A percentile compares a stretch with the other conserved stretches of the same genome.
Evolutionary conservation across 2,797 vertebrate species (phyloP).

Genomic region (Poecilia gillii): DNA sequence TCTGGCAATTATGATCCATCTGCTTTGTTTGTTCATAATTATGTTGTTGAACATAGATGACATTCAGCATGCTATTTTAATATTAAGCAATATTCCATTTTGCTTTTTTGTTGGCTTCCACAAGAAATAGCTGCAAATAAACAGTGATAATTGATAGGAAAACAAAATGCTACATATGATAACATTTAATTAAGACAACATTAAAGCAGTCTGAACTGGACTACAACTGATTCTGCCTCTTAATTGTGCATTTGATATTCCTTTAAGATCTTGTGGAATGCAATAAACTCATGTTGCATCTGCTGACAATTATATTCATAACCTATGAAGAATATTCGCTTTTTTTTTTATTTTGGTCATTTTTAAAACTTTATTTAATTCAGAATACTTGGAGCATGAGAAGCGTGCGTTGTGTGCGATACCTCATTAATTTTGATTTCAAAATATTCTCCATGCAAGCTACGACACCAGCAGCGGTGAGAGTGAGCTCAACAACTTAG

Average conservation of each 20-base stretch:
- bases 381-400: not conserved
- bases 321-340: not conserved
- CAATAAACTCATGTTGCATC: not conserved
- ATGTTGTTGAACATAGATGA: not conserved
- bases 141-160: not conserved
- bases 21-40: not conserved
- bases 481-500: conserved; percentile 41
- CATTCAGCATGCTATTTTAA: not conserved
- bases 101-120: not conserved
- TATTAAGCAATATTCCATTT: not conserved
- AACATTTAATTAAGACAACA: not conserved
- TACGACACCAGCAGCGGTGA: conserved; percentile 2
- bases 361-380: not conserved
- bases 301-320: not conserved
- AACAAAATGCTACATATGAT: not conserved
- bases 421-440: conserved; percentile 42
- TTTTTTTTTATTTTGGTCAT: not conserved
- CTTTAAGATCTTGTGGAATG: not conserved
- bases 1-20: not conserved
- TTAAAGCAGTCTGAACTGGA: not conserved
- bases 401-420: conserved; percentile 7
- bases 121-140: not conserved
- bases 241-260: not conserved
- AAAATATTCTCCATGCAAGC: conserved; percentile 18
- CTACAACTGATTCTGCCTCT: not conserved